Evolutionary conservation across 2,888 invertebrate genomes (phyloP), one percentile per base, ranked within the genome.

Genomic region (Macaria liturata): DNA sequence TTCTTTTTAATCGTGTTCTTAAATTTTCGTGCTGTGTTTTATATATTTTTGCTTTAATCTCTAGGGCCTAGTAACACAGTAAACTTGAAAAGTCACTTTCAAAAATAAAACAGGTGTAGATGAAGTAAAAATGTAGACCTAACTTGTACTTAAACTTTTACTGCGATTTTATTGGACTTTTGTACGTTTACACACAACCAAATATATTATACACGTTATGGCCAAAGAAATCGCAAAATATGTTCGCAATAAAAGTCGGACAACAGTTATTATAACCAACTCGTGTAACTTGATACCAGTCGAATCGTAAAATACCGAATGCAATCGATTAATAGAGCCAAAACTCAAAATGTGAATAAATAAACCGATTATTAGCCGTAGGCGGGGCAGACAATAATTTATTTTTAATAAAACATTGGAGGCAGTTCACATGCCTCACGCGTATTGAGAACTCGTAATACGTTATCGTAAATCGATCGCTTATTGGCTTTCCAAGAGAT

Each of bases 391-490:
- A 62, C 62, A 68, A 68, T 73, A 68, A 74, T 69, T 76, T 74
- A 75, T 77, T 79, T 78, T 76, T 75, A 74, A 75, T 70, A 75
- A 75, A 70, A 64, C 68, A 59, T 68, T 70, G 70, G 52, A 70
- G 71, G 70, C 65, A 69, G 68, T 63, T 65, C 65, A 59, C 64
- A 66, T 61, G 61, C 61, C 64, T 37, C 7, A 6, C 34, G 34
- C 34, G 65, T 63, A 69, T 65, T 61, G 66, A 59, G 61, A 66
- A 70, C 68, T 77, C 74, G 76, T 78, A 76, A 81, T 81, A 76
- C 67, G 70, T 32, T 77, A 67, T 70, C 71, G 75, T 82, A 81
- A 84, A 81, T 82, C 78, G 74, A 65, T 64, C 46, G 62, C 69
- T 65, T 72, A 76, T 80, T 70, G 71, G 76, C 71, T 59, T 75